Evolutionary conservation across 1,140 invertebrate species (phyloP).

Genomic region (Bursaphelenchus mucronatus): DNA sequence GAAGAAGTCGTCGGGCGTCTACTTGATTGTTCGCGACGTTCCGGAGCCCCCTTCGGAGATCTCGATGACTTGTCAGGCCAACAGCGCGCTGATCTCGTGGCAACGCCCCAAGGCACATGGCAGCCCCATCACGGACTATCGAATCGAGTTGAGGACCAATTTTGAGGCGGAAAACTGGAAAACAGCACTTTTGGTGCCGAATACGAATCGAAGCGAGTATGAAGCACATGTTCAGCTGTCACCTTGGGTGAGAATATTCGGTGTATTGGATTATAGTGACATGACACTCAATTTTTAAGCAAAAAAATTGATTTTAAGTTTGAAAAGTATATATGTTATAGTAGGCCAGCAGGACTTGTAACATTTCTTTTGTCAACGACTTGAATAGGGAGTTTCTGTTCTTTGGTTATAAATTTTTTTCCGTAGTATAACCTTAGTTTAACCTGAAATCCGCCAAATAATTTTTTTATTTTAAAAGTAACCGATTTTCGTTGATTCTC

Average conservation of each 20-base stretch:
- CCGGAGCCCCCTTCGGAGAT: constrained; percentile 78
- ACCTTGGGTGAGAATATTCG: constrained; percentile 44
- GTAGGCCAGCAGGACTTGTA: too few species aligned
- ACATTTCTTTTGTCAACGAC: too few species aligned
- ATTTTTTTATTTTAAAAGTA: too few species aligned
- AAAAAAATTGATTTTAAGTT: too few species aligned
- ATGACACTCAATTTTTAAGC: too few species aligned
- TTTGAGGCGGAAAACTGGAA: constrained; percentile 90
- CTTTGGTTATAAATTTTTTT: too few species aligned
- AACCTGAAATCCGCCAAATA: too few species aligned
- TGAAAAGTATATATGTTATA: too few species aligned
- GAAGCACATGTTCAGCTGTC: constrained; percentile 52
- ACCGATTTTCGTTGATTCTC: too few species aligned
- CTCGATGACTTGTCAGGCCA: constrained; percentile 64
- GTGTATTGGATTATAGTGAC: too few species aligned
- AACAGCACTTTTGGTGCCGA: constrained; percentile 67
- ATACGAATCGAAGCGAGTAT: constrained; percentile 39
- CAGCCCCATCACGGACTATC: constrained; percentile 83
- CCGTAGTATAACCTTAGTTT: too few species aligned
- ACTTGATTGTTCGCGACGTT: constrained; percentile 69
- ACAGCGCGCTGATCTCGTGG: constrained; percentile 76
- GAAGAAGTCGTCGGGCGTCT: constrained; percentile 71
- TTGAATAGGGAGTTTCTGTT: too few species aligned
- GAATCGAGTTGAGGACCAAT: constrained; percentile 86
- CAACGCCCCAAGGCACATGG: constrained; percentile 83